Evolutionary conservation across 2,113 vertebrate species (phyloP), one percentile per base, ranked within the genome.

Genomic region (Colius striatus): DNA sequence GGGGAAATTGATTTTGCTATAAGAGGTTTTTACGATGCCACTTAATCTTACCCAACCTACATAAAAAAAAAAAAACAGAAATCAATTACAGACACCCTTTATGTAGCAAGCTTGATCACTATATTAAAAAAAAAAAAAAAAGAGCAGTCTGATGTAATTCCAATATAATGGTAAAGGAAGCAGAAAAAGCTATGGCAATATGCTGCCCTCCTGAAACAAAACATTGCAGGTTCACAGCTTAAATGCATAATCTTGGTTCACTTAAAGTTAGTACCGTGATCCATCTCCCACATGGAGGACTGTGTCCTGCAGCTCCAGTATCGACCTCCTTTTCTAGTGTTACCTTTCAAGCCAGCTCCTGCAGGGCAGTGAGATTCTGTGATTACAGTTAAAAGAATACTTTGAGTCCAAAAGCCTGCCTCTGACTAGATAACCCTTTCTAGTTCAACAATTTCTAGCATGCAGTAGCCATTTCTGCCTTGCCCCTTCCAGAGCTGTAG

Each of bases 101-200:
- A 95, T 94, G 92, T 78, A 97, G 95, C 91, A 93, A 96, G 92
- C 38, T 92, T 94, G 94, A 97, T 97, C 92, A 97, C 94, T 97
- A 67, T 95, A 97, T 97, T 95, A 97, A 96, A 95, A 97, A 97
- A 96, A 96, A 87, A 96, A 97, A 96, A 95, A 97, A 97, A 96
- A 96, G 88, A 96, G 74, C 41, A 87, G 66, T 55, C 79, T 92
- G 90, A 88, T 91, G 80, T 87, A 95, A 97, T 96, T 94, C 94
- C 95, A 93, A 66, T 90, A 89, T 93, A 94, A 94, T 84, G 91
- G 95, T 76, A 96, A 95, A 84, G 90, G 85, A 92, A 96, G 83
- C 23, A 92, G 65, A 58, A 94, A 94, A 87, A 75, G 55, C 62
- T 70, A 66, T 27, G 84, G 86, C 85, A 97, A 92, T 48, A 84